Evolutionary conservation across 2,113 vertebrate genomes (phyloP).

Genomic region (Corythaixoides concolor): DNA sequence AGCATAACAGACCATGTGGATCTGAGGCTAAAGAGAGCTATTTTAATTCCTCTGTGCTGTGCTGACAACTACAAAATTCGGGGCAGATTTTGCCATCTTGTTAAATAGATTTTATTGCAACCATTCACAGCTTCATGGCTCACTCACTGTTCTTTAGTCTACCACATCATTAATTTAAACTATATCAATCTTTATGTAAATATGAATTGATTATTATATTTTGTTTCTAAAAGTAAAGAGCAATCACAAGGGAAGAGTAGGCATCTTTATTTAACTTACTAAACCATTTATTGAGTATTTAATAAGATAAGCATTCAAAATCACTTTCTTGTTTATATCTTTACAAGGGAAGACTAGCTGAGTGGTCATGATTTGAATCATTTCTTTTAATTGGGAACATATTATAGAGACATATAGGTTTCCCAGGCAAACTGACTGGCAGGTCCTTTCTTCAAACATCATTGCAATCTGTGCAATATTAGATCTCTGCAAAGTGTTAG

Average conservation of each 20-base stretch:
- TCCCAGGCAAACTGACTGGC: background rate
- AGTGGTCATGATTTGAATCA: slow-evolving; percentile 2
- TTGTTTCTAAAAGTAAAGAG: background rate
- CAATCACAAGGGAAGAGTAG: background rate
- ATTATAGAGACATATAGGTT: background rate
- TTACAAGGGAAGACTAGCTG: background rate
- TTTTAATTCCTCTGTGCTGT: background rate
- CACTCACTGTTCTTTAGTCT: background rate
- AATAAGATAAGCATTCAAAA: slow-evolving; percentile 35
- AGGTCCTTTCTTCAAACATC: background rate
- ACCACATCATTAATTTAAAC: slow-evolving; percentile 5
- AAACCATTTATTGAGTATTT: background rate
- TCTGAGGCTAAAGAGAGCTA: background rate
- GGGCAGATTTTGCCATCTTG: background rate
- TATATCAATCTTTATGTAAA: background rate
- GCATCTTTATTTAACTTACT: slow-evolving; percentile 21
- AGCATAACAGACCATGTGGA: background rate
- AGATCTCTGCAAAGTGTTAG: background rate
- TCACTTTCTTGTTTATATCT: slow-evolving; percentile 24
- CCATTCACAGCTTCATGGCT: background rate
- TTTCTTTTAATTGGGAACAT: slow-evolving; percentile 54
- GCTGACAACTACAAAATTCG: background rate
- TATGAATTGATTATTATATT: background rate
- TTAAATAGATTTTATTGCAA: slow-evolving; percentile 13
- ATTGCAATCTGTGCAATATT: background rate